Evolutionary conservation across 2,113 vertebrate genomes (phyloP).

Genomic region (Ophiodon elongatus): DNA sequence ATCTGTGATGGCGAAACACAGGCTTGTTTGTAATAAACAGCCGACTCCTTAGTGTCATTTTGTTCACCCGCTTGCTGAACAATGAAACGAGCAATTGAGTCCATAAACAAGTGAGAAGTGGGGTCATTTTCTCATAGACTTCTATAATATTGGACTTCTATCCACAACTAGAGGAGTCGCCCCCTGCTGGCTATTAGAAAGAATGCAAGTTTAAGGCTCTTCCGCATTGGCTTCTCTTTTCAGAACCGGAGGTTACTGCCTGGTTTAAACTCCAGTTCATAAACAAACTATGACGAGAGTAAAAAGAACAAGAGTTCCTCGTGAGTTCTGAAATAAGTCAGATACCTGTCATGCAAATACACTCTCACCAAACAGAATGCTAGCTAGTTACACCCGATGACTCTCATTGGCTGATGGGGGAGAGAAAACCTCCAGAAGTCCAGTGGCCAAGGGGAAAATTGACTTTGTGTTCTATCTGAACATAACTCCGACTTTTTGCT

Average conservation of each 20-base stretch:
- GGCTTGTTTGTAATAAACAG: neutral
- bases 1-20: neutral
- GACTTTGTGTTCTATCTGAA: neutral
- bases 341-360: too few species aligned
- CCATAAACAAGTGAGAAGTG: too few species aligned
- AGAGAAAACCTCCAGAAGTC: neutral
- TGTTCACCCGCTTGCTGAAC: too few species aligned
- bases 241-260: neutral
- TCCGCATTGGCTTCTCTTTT: too few species aligned
- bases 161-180: too few species aligned
- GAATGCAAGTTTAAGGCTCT: neutral
- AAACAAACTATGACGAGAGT: neutral
- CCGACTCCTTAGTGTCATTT: neutral
- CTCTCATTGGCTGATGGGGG: neutral
- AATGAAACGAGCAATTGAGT: too few species aligned
- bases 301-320: neutral
- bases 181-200: neutral
- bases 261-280: neutral
- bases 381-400: neutral
- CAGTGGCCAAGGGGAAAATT: neutral
- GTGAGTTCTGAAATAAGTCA: too few species aligned
- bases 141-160: too few species aligned
- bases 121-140: too few species aligned
- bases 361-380: neutral
- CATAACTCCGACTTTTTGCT: neutral